phyloP scores from a whole-genome alignment of 2,888 invertebrate genomes.

The Brachyopa scutellaris region DNA sequence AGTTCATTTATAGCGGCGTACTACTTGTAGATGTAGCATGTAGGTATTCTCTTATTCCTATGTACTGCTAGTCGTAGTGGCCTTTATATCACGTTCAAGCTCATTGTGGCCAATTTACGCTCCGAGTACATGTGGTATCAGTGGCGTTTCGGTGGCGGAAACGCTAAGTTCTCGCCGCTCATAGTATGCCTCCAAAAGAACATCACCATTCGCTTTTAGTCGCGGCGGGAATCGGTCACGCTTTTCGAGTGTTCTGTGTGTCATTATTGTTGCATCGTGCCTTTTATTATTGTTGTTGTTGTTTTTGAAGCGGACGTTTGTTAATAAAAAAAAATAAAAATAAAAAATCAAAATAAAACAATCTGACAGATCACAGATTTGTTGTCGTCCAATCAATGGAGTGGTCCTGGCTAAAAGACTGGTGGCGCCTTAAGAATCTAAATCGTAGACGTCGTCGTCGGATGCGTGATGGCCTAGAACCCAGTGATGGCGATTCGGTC shows the following conservation, averaged over 20 bases:
- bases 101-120: constrained; percentile 49
- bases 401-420: constrained; percentile 91
- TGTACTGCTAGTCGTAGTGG: constrained; percentile 21
- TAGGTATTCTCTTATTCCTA: too few relatives aligned
- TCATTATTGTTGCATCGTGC: constrained; percentile 8
- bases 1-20: not conserved
- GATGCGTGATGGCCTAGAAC: constrained; percentile 84
- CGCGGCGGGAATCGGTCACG: constrained; percentile 15
- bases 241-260: not conserved
- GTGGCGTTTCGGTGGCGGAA: constrained; percentile 62
- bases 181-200: constrained; percentile 17
- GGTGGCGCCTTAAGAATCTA: constrained; percentile 90
- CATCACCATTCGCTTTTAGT: not conserved
- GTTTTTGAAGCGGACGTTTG: constrained; percentile 16
- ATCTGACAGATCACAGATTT: constrained; percentile 45
- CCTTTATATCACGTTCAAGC: constrained; percentile 65
- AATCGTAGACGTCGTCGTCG: constrained; percentile 80
- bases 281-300: constrained; percentile 18
- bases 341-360: constrained; percentile 36
- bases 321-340: constrained; percentile 48
- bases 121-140: constrained; percentile 33
- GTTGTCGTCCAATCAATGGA: constrained; percentile 83
- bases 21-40: too few relatives aligned
- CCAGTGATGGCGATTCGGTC: constrained; percentile 84
- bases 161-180: constrained; percentile 51